phyloP scores from a whole-genome alignment of 2,797 vertebrate genomes.

The Cephalopachus bancanus region DNA sequence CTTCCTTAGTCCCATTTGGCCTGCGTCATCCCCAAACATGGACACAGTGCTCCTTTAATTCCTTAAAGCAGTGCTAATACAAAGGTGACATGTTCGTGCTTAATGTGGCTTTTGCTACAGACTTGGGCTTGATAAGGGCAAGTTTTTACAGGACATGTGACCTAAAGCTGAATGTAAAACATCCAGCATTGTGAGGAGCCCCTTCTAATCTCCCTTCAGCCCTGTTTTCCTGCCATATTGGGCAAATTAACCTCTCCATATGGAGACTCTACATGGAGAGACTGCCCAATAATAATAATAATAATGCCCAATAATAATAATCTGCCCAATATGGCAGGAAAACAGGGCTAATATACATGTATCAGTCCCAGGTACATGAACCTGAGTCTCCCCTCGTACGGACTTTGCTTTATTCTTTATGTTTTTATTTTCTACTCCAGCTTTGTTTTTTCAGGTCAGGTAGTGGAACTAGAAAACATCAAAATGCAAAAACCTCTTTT shows the following conservation, averaged over 20 bases:
- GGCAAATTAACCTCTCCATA: not conserved
- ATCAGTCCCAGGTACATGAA: too few relatives aligned
- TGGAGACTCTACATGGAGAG: too few relatives aligned
- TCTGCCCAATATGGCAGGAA: too few relatives aligned
- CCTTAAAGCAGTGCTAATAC: not conserved
- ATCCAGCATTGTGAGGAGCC: not conserved
- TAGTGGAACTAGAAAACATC: constrained; percentile 40
- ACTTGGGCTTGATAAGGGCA: not conserved
- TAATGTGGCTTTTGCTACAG: not conserved
- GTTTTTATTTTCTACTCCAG: constrained; percentile 27
- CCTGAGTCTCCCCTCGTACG: too few relatives aligned
- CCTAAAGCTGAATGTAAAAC: not conserved
- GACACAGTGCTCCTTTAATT: not conserved
- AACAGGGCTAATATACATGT: too few relatives aligned
- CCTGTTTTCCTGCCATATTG: not conserved
- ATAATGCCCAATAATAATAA: too few relatives aligned
- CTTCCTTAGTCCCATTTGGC: not conserved
- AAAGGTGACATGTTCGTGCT: not conserved
- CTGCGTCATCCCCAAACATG: not conserved
- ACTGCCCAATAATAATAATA: too few relatives aligned
- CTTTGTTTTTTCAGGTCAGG: constrained; percentile 17
- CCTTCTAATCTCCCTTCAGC: not conserved
- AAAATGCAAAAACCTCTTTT: constrained; percentile 22
- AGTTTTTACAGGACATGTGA: constrained; percentile 9
- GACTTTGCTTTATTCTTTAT: not conserved